These are phyloP conservation scores for Bovichtus variegatus DNA, from an alignment of 2,797 vertebrate species.

Conservation along the genomic window DNA sequence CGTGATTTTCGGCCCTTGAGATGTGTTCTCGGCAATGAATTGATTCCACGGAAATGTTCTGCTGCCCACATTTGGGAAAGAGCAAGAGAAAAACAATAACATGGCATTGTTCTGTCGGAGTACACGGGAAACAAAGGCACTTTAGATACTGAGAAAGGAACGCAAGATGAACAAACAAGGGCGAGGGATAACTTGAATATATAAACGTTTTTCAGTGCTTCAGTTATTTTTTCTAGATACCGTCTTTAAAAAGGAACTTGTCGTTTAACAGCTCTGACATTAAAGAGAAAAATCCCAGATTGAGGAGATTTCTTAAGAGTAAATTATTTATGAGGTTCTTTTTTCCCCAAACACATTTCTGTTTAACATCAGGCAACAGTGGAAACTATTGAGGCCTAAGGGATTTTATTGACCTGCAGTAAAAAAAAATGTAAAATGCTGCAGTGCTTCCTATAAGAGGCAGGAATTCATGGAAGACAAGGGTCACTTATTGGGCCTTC, in stretches of 20 bases:
- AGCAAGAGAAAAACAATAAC: background rate
- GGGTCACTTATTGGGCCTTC: background rate
- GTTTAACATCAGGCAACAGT: background rate
- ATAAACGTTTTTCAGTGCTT: background rate
- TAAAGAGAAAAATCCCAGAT: background rate
- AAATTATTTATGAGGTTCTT: background rate
- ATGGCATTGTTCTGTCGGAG: background rate
- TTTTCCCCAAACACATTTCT: background rate
- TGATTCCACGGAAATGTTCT: background rate
- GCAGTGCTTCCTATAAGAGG: constrained; percentile 12
- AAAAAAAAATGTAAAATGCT: background rate
- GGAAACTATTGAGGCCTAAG: background rate
- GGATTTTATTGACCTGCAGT: background rate
- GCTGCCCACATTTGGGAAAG: background rate
- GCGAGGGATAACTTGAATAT: background rate
- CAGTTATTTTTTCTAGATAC: background rate
- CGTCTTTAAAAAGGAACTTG: background rate
- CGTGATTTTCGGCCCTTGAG: background rate
- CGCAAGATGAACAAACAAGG: background rate
- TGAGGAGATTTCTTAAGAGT: background rate
- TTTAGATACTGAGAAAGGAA: background rate
- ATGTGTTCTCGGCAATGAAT: background rate
- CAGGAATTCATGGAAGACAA: background rate
- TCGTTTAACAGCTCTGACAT: background rate
- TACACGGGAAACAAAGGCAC: background rate